Conservation (phyloP, 1,140 invertebrate genomes). For the Idris sp. region DNA sequence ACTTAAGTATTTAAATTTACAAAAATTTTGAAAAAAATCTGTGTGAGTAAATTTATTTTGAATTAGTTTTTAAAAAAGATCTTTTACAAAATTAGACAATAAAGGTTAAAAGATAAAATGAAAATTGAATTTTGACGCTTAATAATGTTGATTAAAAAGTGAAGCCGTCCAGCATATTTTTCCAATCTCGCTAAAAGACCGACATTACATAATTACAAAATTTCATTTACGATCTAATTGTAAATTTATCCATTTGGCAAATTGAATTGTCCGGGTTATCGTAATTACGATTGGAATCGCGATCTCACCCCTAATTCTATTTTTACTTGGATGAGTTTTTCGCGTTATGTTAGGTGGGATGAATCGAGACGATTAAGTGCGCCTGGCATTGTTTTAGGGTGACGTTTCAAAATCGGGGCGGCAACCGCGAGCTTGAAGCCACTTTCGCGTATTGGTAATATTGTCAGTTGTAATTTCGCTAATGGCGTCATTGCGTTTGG, state of each 20-base stretch:
- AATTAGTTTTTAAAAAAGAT: too few species aligned
- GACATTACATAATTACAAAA: conserved; percentile 57
- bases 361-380: conserved; percentile 58
- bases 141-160: conserved; percentile 1
- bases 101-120: too few species aligned
- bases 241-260: conserved; percentile 58
- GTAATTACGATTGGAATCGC: conserved; percentile 54
- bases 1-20: too few species aligned
- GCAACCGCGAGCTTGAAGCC: conserved; percentile 37
- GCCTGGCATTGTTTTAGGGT: conserved; percentile 58
- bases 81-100: too few species aligned
- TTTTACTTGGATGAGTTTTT: conserved; percentile 60
- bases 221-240: conserved; percentile 54
- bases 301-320: conserved; percentile 55
- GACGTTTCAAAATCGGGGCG: conserved; percentile 29
- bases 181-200: conserved; percentile 43
- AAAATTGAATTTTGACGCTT: not conserved
- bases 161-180: conserved; percentile 7
- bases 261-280: conserved; percentile 53
- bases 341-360: conserved; percentile 55
- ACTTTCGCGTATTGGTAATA: conserved; percentile 71
- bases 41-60: too few species aligned
- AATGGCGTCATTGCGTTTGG: conserved; percentile 67
- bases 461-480: conserved; percentile 73
- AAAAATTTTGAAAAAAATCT: too few species aligned